Percentiles rank a stretch among this genome's conserved stretches.
Conservation (phyloP, 1,140 invertebrate species). For the Hestina assimilis region DNA sequence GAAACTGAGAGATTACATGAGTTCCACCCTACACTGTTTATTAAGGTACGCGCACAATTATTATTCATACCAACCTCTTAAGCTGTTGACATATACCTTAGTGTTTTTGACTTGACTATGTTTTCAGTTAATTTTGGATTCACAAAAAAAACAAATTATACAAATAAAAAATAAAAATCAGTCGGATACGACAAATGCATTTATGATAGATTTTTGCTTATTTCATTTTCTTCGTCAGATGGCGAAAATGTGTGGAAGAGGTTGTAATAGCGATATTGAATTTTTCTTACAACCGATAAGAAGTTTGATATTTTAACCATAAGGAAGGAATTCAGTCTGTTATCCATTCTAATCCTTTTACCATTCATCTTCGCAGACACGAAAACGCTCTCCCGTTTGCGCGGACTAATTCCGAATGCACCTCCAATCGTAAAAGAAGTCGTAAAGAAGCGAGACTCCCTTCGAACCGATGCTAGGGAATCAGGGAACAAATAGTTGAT, state of each 20-base stretch:
- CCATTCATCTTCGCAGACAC: slow-evolving; percentile 69
- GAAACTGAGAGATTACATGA: slow-evolving; percentile 53
- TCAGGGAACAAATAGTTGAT: slow-evolving; percentile 76
- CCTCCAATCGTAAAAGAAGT: slow-evolving; percentile 77
- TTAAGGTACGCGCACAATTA: slow-evolving; percentile 48
- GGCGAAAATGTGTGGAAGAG: slow-evolving; percentile 28
- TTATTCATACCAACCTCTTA: neutral
- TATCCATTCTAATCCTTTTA: slow-evolving; percentile 74
- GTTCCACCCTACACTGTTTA: slow-evolving; percentile 44
- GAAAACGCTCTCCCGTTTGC: slow-evolving; percentile 68
- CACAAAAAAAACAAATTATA: too few species aligned
- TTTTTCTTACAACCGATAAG: slow-evolving; percentile 17
- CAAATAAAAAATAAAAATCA: too few species aligned
- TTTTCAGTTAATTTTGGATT: neutral
- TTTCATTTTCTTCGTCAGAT: neutral
- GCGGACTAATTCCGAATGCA: slow-evolving; percentile 75
- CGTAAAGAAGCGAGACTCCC: slow-evolving; percentile 71
- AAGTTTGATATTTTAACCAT: slow-evolving; percentile 39
- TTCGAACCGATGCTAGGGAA: slow-evolving; percentile 67
- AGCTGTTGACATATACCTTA: neutral
- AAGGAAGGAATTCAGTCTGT: slow-evolving; percentile 38
- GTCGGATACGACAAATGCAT: too few species aligned
- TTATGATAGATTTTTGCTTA: too few species aligned
- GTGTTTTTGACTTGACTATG: neutral
- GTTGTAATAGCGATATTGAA: slow-evolving; percentile 17